These are phyloP conservation scores for Hydropsyche tenuis DNA, from an alignment of 1,140 invertebrate species.

Conservation along the genomic window DNA sequence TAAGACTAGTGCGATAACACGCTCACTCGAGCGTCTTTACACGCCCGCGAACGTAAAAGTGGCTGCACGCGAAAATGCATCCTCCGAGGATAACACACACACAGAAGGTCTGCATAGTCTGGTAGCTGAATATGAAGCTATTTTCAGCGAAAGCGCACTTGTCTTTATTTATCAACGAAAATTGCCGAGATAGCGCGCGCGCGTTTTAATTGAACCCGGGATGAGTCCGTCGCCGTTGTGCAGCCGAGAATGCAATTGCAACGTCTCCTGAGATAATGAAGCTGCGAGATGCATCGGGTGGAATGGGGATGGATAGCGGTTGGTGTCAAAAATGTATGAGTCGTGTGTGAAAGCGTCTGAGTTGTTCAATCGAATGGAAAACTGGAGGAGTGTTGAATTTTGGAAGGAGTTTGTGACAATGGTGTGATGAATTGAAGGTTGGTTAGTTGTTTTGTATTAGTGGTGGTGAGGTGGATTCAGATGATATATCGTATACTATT, in stretches of 20 bases:
- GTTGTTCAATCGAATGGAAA: too few relatives aligned
- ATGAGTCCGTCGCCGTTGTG: not conserved
- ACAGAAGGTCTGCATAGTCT: not conserved
- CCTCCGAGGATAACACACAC: conserved; percentile 3
- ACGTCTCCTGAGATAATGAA: conserved; percentile 12
- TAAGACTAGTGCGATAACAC: conserved; percentile 1
- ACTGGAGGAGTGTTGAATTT: too few relatives aligned
- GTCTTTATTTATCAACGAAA: conserved; percentile 44
- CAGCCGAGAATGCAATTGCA: conserved; percentile 24
- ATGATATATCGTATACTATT: too few relatives aligned
- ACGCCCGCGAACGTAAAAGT: not conserved
- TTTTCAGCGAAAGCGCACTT: conserved; percentile 31
- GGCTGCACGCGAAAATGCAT: not conserved
- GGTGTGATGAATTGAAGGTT: too few relatives aligned
- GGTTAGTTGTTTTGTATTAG: too few relatives aligned
- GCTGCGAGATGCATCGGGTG: not conserved
- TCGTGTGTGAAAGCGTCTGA: too few relatives aligned
- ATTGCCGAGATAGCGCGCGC: conserved; percentile 34
- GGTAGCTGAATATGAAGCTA: conserved; percentile 35
- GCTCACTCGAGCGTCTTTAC: not conserved
- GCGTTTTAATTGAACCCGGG: conserved; percentile 32
- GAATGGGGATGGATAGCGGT: not conserved
- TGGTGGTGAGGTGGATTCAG: too few relatives aligned
- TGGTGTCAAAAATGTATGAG: too few relatives aligned
- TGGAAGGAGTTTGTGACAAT: too few relatives aligned